A percentile compares a stretch with the other conserved stretches of the same genome.
Conservation (phyloP, 2,888 invertebrate genomes). For the Lithophane leautieri region DNA sequence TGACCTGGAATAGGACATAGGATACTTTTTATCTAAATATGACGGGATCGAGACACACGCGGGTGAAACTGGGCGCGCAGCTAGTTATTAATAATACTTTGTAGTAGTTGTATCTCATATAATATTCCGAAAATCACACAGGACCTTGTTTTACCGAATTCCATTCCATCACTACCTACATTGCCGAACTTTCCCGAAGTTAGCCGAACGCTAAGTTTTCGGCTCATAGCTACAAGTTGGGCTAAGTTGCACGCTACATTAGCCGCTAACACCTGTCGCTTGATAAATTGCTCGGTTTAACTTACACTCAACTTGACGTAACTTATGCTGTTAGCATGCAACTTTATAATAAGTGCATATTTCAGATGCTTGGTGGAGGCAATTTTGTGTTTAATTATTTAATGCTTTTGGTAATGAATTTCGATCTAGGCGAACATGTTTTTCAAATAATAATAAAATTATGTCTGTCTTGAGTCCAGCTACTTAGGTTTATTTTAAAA, state of each 20-base stretch:
- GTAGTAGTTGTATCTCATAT: too few species aligned
- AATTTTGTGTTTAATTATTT: constrained; percentile 26
- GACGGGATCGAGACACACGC: too few species aligned
- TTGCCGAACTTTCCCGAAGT: constrained; percentile 29
- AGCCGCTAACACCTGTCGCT: constrained; percentile 70
- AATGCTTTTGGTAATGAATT: background rate
- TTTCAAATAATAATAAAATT: background rate
- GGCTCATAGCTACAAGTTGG: constrained; percentile 56
- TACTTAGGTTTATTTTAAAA: background rate
- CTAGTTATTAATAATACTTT: too few species aligned
- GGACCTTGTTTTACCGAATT: constrained; percentile 34
- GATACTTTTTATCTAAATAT: too few species aligned
- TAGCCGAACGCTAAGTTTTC: constrained; percentile 55
- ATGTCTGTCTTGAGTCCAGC: background rate
- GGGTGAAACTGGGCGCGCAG: too few species aligned
- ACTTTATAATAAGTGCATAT: constrained; percentile 62
- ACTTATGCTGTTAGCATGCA: constrained; percentile 59
- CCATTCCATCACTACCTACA: constrained; percentile 44
- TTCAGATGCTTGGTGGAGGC: constrained; percentile 22
- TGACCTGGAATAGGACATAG: too few species aligned
- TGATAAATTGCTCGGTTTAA: constrained; percentile 70
- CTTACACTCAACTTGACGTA: constrained; percentile 64
- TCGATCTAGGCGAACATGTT: background rate
- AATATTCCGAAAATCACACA: constrained; percentile 1
- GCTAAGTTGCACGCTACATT: constrained; percentile 64